These are phyloP conservation scores for Achroia grisella DNA, from an alignment of 1,140 invertebrate species.

Conservation along the genomic window DNA sequence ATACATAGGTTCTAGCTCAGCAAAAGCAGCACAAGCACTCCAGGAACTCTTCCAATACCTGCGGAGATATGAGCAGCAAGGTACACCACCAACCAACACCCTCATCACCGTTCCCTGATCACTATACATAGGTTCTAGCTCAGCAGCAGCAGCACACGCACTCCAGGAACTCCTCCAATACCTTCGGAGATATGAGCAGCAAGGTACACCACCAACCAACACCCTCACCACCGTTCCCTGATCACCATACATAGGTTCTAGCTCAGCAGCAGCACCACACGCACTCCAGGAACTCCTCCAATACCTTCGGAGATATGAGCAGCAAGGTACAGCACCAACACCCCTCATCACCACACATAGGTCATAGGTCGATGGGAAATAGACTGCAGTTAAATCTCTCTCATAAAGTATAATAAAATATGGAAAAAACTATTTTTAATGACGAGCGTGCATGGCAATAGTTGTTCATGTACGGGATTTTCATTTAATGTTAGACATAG, in stretches of 20 bases:
- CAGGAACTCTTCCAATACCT: constrained; percentile 91
- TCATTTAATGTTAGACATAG: too few relatives aligned
- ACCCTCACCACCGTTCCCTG: too few relatives aligned
- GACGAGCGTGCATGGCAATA: too few relatives aligned
- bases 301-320: constrained; percentile 78
- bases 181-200: constrained; percentile 73
- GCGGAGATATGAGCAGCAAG: constrained; percentile 70
- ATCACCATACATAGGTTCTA: background rate
- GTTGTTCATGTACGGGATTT: too few relatives aligned
- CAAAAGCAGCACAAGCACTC: constrained; percentile 77
- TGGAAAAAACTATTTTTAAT: too few relatives aligned
- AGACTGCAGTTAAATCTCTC: too few relatives aligned
- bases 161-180: constrained; percentile 93
- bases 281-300: constrained; percentile 93
- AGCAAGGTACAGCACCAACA: constrained; percentile 45
- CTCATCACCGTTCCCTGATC: too few relatives aligned
- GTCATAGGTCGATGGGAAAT: too few relatives aligned
- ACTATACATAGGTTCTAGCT: background rate
- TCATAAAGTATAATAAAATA: too few relatives aligned
- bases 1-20: background rate
- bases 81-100: constrained; percentile 20
- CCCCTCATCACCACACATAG: too few relatives aligned
- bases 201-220: constrained; percentile 35
- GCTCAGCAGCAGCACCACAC: constrained; percentile 32
- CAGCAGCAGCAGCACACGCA: constrained; percentile 71